These are phyloP conservation scores for Sycophila texana DNA, from an alignment of 2,888 invertebrate genomes.

Conservation along the genomic window DNA sequence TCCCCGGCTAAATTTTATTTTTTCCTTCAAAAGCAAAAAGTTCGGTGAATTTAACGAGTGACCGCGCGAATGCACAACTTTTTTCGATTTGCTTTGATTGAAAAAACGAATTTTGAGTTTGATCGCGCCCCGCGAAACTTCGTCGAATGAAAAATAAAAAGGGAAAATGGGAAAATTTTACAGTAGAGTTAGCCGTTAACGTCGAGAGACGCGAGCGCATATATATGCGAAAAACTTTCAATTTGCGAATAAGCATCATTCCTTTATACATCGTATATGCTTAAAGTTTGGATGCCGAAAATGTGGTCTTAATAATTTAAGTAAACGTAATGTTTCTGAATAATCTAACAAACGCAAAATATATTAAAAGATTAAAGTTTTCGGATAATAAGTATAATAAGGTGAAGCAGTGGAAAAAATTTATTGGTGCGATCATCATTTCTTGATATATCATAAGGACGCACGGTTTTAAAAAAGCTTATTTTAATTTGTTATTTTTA, in stretches of 20 bases:
- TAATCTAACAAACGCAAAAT: no score
- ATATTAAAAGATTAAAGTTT: neutral
- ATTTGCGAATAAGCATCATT: conserved; percentile 75
- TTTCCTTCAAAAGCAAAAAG: conserved; percentile 22
- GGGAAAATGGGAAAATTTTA: conserved; percentile 69
- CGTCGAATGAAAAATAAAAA: conserved; percentile 34
- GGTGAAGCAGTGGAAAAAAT: conserved; percentile 48
- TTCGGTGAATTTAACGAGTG: neutral
- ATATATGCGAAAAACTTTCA: conserved; percentile 71
- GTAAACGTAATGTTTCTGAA: neutral
- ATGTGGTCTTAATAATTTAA: conserved; percentile 55
- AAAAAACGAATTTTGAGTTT: conserved; percentile 28
- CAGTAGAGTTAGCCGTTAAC: conserved; percentile 74
- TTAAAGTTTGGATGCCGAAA: conserved; percentile 68
- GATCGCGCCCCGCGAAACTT: conserved; percentile 15
- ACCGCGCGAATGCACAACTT: neutral
- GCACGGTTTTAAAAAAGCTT: no score
- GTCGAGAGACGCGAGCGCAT: conserved; percentile 68
- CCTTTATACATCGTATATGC: conserved; percentile 70
- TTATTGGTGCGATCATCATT: conserved; percentile 53
- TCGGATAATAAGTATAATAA: neutral
- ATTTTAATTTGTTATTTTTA: no score
- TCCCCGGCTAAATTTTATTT: conserved; percentile 39
- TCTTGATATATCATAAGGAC: no score
- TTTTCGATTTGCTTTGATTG: conserved; percentile 32